A percentile compares a stretch with the other conserved stretches of the same genome.
These are phyloP conservation scores for Athripsodes cinereus DNA, from an alignment of 2,888 invertebrate species.

Conservation along the genomic window DNA sequence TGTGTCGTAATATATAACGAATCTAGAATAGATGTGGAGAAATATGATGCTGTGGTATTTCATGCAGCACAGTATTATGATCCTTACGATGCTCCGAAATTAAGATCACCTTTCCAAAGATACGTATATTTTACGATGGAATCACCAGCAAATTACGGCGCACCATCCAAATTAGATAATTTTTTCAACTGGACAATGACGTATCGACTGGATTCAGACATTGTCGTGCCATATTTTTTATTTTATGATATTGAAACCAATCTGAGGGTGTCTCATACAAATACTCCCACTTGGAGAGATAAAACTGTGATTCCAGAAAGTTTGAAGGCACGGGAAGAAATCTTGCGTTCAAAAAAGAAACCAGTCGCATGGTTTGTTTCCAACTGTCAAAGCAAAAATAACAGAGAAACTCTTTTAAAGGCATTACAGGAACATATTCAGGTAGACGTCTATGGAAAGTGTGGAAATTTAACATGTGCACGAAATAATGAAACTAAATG, in stretches of 20 bases:
- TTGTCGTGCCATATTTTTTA: slow-evolving; percentile 40
- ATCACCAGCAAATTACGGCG: slow-evolving; percentile 34
- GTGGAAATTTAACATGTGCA: slow-evolving; percentile 43
- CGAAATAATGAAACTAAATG: slow-evolving; percentile 32
- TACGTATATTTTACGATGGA: slow-evolving; percentile 49
- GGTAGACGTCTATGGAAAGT: slow-evolving; percentile 59
- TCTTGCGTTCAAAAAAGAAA: slow-evolving; percentile 36
- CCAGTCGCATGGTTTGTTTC: slow-evolving; percentile 54
- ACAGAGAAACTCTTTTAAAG: slow-evolving; percentile 39
- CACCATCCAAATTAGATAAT: slow-evolving; percentile 30
- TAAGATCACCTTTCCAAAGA: slow-evolving; percentile 33
- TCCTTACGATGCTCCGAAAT: slow-evolving; percentile 34
- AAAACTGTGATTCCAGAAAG: not conserved
- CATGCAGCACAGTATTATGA: no score
- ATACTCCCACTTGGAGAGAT: slow-evolving; percentile 32
- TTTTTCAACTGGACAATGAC: slow-evolving; percentile 56
- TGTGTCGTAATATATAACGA: slow-evolving; percentile 43
- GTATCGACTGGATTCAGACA: slow-evolving; percentile 48
- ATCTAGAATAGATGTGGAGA: slow-evolving; percentile 33
- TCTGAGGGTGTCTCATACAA: slow-evolving; percentile 32
- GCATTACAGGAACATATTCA: slow-evolving; percentile 50
- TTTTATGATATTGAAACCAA: slow-evolving; percentile 34
- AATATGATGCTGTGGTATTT: slow-evolving; percentile 49
- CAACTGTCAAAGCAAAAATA: slow-evolving; percentile 43
- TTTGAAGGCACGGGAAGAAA: not conserved